phyloP scores from a whole-genome alignment of 2,113 vertebrate species.

The Eulemur macaco region DNA sequence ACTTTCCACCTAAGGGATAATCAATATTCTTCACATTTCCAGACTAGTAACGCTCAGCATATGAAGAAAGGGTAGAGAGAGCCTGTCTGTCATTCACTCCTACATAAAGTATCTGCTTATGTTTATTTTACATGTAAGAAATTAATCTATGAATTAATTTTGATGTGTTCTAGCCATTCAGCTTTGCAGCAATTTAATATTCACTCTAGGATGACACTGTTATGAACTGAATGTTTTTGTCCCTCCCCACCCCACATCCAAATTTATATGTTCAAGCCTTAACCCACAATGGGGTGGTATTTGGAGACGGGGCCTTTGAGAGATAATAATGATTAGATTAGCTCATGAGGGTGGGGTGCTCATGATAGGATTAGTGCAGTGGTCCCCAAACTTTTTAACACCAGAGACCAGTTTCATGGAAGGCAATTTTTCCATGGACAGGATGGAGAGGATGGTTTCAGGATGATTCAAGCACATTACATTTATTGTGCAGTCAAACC shows the following conservation, averaged over 20 bases:
- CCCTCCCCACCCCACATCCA: neutral
- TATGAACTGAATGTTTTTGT: neutral
- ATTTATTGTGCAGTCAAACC: too few species aligned
- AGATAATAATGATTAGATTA: neutral
- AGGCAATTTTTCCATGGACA: too few species aligned
- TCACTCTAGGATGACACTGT: neutral
- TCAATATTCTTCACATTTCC: neutral
- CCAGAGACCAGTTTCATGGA: too few species aligned
- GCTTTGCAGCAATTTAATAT: neutral
- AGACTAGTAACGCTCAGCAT: neutral
- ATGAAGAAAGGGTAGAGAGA: neutral
- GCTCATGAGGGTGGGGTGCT: neutral
- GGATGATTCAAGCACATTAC: too few species aligned
- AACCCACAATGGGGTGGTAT: neutral
- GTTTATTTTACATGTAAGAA: constrained; percentile 37
- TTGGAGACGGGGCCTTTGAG: neutral
- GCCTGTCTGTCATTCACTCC: neutral
- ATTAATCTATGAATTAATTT: neutral
- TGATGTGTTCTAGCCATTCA: constrained; percentile 5
- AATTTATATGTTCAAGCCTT: neutral
- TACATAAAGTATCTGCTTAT: neutral
- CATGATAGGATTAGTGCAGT: neutral
- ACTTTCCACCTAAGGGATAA: neutral
- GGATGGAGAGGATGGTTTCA: too few species aligned
- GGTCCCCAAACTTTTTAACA: too few species aligned